Percentiles rank a stretch among this genome's conserved stretches.
Conservation (phyloP, 2,797 vertebrate species). For the Vireo griseus region DNA sequence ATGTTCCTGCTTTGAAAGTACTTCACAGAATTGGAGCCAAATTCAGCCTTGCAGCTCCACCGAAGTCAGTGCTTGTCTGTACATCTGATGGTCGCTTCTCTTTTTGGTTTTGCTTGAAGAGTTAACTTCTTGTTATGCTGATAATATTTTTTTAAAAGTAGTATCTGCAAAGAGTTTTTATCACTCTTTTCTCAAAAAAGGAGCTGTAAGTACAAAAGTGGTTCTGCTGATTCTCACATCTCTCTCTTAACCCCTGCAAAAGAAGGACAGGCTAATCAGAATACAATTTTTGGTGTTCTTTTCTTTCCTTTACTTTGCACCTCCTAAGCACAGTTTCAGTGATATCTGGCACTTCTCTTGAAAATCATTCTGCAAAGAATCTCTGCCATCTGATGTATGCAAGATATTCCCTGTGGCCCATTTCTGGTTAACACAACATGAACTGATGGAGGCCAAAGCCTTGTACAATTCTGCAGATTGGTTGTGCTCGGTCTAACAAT, state of each 20-base stretch:
- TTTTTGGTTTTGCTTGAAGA: neutral
- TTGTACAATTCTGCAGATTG: neutral
- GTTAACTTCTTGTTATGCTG: neutral
- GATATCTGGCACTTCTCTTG: slow-evolving; percentile 1
- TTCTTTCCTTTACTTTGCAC: slow-evolving; percentile 18
- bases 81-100: neutral
- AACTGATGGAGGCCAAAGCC: neutral
- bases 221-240: neutral
- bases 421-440: neutral
- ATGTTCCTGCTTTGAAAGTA: slow-evolving; percentile 35
- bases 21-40: slow-evolving; percentile 38
- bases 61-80: slow-evolving; percentile 23
- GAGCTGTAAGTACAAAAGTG: neutral
- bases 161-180: neutral
- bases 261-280: neutral
- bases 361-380: neutral
- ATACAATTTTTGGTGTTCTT: neutral
- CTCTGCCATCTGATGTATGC: neutral
- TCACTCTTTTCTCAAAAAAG: neutral
- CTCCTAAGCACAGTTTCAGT: slow-evolving; percentile 3
- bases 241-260: neutral
- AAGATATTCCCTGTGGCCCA: neutral
- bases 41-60: slow-evolving; percentile 32
- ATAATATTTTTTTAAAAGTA: neutral
- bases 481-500: neutral